These are phyloP conservation scores for Glossosoma conforme DNA, from an alignment of 1,140 invertebrate species.

Conservation along the genomic window DNA sequence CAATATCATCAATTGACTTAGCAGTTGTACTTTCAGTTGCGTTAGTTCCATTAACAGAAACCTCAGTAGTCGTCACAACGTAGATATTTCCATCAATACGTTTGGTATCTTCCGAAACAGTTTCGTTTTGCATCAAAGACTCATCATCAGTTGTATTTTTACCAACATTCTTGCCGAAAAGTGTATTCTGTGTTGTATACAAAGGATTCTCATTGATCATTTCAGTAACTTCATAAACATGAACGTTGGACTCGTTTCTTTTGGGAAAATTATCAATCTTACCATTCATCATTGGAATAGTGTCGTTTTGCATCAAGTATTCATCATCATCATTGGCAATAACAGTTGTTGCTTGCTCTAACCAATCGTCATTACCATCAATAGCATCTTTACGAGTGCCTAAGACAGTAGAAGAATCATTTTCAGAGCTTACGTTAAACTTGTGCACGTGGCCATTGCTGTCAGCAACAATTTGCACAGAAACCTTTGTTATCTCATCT, in stretches of 20 bases:
- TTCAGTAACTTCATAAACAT: slow-evolving; percentile 28
- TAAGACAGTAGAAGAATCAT: slow-evolving; percentile 3
- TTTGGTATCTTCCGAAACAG: background rate
- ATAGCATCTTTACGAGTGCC: background rate
- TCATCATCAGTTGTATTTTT: background rate
- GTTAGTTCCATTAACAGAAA: slow-evolving; percentile 10
- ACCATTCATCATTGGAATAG: background rate
- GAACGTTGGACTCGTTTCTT: slow-evolving; percentile 5
- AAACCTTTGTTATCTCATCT: slow-evolving; percentile 4
- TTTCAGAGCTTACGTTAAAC: background rate
- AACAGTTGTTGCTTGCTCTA: slow-evolving; percentile 11
- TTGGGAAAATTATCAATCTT: too few species aligned
- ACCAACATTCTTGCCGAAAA: slow-evolving; percentile 1
- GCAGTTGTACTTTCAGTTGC: background rate
- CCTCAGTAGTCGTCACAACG: slow-evolving; percentile 12
- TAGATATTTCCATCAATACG: slow-evolving; percentile 25
- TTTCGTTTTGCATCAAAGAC: background rate
- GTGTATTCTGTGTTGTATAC: slow-evolving; percentile 14
- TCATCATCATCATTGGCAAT: slow-evolving; percentile 8
- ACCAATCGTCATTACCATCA: slow-evolving; percentile 22
- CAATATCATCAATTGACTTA: background rate
- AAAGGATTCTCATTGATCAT: slow-evolving; percentile 19
- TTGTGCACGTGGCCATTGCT: slow-evolving; percentile 8
- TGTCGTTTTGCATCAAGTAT: slow-evolving; percentile 11
- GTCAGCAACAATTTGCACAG: slow-evolving; percentile 1